phyloP scores from a whole-genome alignment of 2,888 invertebrate species.

The Dorcus hopei region DNA sequence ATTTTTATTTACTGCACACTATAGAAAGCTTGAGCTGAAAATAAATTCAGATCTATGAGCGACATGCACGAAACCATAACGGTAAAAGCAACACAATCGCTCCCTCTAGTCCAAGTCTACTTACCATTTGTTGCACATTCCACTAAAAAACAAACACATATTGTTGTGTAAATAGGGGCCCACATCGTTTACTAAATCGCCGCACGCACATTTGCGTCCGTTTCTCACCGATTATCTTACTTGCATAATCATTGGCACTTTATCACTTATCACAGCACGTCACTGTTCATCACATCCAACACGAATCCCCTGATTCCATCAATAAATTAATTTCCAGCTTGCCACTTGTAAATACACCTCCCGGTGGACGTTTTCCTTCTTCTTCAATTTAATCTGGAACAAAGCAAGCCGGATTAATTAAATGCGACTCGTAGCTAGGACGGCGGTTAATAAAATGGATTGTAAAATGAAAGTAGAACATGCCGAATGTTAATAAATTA shows the following conservation, averaged over 20 bases:
- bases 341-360: too few relatives aligned
- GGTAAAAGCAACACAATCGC: too few relatives aligned
- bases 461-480: not conserved
- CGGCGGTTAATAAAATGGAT: not conserved
- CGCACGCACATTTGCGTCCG: conserved; percentile 20
- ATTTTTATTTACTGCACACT: too few relatives aligned
- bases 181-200: conserved; percentile 22
- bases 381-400: not conserved
- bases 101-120: conserved; percentile 3
- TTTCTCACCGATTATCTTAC: not conserved
- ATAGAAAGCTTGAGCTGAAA: too few relatives aligned
- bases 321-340: too few relatives aligned
- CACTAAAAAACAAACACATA: conserved; percentile 23
- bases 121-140: conserved; percentile 21
- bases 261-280: not conserved
- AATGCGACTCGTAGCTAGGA: not conserved
- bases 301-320: too few relatives aligned
- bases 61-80: too few relatives aligned
- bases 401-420: not conserved
- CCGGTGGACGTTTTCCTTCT: too few relatives aligned
- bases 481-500: too few relatives aligned
- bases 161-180: conserved; percentile 21
- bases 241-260: not conserved
- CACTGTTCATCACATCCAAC: not conserved
- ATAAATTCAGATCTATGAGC: too few relatives aligned